phyloP scores from a whole-genome alignment of 2,888 invertebrate genomes.

The Biston stratarius region DNA sequence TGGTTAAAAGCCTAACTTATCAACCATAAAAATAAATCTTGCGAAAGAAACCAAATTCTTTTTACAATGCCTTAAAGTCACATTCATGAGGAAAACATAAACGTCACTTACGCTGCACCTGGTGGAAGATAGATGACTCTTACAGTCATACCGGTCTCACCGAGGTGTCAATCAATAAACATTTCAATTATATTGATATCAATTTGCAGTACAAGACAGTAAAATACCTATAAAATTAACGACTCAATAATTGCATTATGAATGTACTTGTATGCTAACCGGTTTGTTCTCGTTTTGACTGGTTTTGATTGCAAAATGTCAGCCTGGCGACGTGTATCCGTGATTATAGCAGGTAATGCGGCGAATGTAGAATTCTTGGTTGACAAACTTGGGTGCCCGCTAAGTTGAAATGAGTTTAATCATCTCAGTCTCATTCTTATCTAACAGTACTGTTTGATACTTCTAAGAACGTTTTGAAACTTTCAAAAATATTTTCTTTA shows the following conservation, averaged over 20 bases:
- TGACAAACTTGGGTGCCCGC: conserved; percentile 26
- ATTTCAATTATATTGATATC: conserved; percentile 39
- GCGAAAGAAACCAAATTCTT: conserved; percentile 11
- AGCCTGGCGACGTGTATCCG: conserved; percentile 31
- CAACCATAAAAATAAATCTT: neutral
- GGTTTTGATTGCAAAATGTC: conserved; percentile 39
- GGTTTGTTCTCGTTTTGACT: conserved; percentile 33
- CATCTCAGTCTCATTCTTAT: conserved; percentile 17
- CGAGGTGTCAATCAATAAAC: conserved; percentile 44
- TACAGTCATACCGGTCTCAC: neutral
- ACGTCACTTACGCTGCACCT: conserved; percentile 16
- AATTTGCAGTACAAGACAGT: conserved; percentile 42
- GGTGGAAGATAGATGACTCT: conserved; percentile 36
- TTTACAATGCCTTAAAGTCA: neutral
- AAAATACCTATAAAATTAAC: conserved; percentile 46
- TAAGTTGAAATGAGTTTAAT: conserved; percentile 12
- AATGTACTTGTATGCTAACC: conserved; percentile 36
- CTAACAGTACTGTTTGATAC: conserved; percentile 3
- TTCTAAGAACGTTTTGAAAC: neutral
- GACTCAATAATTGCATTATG: conserved; percentile 38
- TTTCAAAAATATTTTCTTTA: neutral
- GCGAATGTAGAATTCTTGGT: conserved; percentile 29
- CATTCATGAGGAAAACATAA: conserved; percentile 34
- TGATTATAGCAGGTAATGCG: conserved; percentile 30
- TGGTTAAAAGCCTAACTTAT: no score